Evolutionary conservation across 1,140 invertebrate species (phyloP).

Genomic region (Pseudomyrmex cubaensis): DNA sequence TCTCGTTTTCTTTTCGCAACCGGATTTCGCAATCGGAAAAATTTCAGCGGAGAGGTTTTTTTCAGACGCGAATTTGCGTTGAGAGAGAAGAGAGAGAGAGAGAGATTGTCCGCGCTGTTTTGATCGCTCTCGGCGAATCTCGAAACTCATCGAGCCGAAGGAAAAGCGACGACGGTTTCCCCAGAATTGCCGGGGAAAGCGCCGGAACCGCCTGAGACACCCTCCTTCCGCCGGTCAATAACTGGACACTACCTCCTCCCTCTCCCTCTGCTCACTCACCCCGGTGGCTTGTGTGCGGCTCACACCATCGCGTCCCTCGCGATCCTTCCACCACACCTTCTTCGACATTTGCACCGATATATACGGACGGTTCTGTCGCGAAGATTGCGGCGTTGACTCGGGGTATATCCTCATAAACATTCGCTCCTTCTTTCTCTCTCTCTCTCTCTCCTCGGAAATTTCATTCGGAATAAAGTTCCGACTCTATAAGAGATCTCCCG

Average conservation of each 20-base stretch:
- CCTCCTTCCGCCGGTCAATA: conserved; percentile 82
- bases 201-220: conserved; percentile 75
- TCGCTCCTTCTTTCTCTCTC: background rate
- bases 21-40: background rate
- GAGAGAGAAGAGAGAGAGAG: too few relatives aligned
- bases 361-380: conserved; percentile 3
- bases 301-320: background rate
- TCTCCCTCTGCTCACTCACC: conserved; percentile 50
- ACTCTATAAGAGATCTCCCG: background rate
- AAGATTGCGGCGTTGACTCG: conserved; percentile 24
- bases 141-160: conserved; percentile 5
- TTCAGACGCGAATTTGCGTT: too few relatives aligned
- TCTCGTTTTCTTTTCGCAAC: too few relatives aligned
- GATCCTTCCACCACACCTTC: background rate
- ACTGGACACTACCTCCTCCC: conserved; percentile 79
- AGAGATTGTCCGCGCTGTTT: too few relatives aligned
- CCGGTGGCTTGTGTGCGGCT: conserved; percentile 32
- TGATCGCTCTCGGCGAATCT: background rate
- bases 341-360: conserved; percentile 27
- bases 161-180: conserved; percentile 50
- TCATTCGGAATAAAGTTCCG: background rate
- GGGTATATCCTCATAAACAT: conserved; percentile 7
- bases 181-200: conserved; percentile 61
- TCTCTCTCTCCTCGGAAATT: background rate
- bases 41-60: background rate